Base-by-base conservation (phyloP, 1,140 invertebrate genomes). In the Anastatus disparis region DNA sequence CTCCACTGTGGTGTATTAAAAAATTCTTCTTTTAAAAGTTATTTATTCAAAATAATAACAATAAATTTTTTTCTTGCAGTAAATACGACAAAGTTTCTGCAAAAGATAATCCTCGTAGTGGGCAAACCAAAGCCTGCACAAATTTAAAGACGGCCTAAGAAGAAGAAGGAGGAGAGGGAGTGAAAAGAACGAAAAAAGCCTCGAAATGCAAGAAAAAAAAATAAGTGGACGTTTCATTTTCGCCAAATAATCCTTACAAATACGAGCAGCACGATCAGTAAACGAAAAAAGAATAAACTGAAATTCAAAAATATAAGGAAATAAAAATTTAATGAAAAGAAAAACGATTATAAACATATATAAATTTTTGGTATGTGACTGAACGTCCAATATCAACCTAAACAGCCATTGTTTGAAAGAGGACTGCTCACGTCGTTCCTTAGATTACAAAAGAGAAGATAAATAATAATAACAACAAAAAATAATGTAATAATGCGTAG, bases 91-190 rank as follows among this genome's bases (percentile, higher is more conserved):
- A 86, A 86, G 73, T 85, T 88, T 74, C 82, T 92, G 71, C 91
- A 92, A 77, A 91, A 90, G 76, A 79, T 90, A 75, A 87, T 92
- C 77, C 80, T 91, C 81, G 90, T 91, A 64, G 87, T 91, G 74
- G 90, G 90, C 52, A 91, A 90, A 80, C 80, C 89, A 66, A 91
- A 91, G 86, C 85, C 89, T 78, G 87, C 89, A 81, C 87, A 90
- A 83, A 87, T 91, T 77, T 91, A 89, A 89, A 83, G n/a, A 40
- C 26, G 26, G 53, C 24, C 31, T n/a, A 42, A 62, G n/a, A n/a
- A n/a, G n/a, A n/a, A n/a, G n/a, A n/a, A n/a, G n/a, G n/a, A n/a
- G n/a, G n/a, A n/a, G n/a, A n/a, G n/a, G n/a, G n/a, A n/a, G n/a
- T n/a, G n/a, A n/a, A n/a, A n/a, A n/a, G n/a, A n/a, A n/a, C n/a